Base-by-base conservation (phyloP, 1,140 invertebrate genomes). In the Psilanteris sp. region DNA sequence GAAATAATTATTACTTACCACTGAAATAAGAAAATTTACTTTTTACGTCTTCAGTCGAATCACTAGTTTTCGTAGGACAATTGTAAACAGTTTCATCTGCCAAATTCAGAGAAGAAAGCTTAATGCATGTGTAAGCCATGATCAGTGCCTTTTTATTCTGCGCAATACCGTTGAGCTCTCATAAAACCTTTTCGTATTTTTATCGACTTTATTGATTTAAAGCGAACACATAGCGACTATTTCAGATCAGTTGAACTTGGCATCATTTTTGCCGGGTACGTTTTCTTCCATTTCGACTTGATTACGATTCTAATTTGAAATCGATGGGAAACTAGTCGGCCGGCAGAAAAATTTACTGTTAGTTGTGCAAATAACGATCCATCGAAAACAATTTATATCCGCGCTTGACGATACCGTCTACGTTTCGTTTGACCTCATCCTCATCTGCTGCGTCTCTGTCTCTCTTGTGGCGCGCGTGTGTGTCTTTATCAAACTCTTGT, bases 341-440 rank as follows among this genome's bases (percentile, higher is more conserved):
- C 31, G 11, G 39, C 9, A 46, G 34, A 73, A 73, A 73, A 73
- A 73, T 66, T 57, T 73, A 66, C 70, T 73, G 70, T 73, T 73
- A 73, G 43, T 66, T 73, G 59, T 73, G 48, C 70, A 73, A 73
- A 73, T 66, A 73, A 73, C 61, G 43, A 73, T 73, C 70, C 31
- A 73, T 66, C 52, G 57, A 73, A 66, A 73, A 73, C 70, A 73
- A 73, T 73, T 73, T 73, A 73, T 66, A 61, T 66, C 52, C 61
- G 70, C 57, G 52, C 59, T 59, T 73, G 59, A 73, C 70, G 70
- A 73, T 73, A 73, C 70, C 43, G 68, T 73, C 70, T 73, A 52
- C 43, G 57, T 73, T 54, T 57, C 59, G 52, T 64, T 62, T 72
- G 68, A 72, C 68, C 68, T 72, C 57, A 71, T 71, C 67, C 48